Conservation (phyloP, 2,113 vertebrate genomes). For the Anarhynchus alexandrinus region DNA sequence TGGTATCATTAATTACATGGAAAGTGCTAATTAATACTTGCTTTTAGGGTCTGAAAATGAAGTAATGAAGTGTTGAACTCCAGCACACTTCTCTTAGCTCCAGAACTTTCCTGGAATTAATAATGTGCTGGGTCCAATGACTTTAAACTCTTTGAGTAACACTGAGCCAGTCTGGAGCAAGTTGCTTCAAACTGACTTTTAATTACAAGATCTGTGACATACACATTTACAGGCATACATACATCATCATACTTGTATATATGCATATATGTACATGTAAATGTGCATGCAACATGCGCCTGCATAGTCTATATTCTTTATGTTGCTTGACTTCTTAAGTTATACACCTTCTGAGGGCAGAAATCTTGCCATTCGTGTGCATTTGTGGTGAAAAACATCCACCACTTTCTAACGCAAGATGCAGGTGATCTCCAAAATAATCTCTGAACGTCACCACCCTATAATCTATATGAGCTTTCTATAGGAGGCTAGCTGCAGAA, state of each 20-base stretch:
- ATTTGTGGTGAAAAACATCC: not conserved
- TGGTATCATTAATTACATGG: not conserved
- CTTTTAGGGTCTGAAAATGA: not conserved
- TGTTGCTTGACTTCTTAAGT: not conserved
- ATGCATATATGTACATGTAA: not conserved
- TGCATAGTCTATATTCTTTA: not conserved
- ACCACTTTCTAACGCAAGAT: not conserved
- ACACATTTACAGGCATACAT: not conserved
- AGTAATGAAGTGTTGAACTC: not conserved
- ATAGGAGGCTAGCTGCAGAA: not conserved
- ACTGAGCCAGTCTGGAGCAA: not conserved
- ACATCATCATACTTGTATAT: not conserved
- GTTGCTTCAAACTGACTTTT: not conserved
- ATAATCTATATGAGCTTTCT: not conserved
- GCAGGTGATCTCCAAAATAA: not conserved
- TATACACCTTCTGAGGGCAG: not conserved
- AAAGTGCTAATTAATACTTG: not conserved
- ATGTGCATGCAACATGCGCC: rapidly evolving
- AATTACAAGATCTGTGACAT: not conserved
- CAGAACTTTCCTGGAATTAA: not conserved
- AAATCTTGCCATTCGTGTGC: not conserved
- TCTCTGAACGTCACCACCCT: not conserved
- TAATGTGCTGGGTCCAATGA: not conserved
- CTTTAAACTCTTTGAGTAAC: not conserved
- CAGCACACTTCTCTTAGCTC: not conserved